Evolutionary conservation across 92 coral and sea anemone species (phyloP).

Genomic region (Actinernus sp.): DNA sequence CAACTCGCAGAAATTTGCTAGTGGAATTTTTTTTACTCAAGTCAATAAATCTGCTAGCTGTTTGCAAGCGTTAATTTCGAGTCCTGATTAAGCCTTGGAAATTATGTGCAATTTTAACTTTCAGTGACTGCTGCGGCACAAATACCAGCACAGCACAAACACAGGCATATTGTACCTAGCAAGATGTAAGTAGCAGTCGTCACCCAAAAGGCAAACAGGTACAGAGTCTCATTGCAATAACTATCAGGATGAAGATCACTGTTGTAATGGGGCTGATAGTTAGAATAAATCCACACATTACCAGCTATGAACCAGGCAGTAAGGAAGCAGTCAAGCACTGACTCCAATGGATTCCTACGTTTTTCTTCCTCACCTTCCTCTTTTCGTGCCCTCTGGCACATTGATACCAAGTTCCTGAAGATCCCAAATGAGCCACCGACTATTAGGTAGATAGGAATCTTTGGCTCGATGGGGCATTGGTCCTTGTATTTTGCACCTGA

Average conservation of each 20-base stretch:
- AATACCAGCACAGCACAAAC: constrained; percentile 85
- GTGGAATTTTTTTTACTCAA: too few relatives aligned
- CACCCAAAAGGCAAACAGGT: constrained; percentile 95
- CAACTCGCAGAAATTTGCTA: too few relatives aligned
- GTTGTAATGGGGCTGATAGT: constrained; percentile 49
- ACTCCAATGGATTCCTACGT: constrained; percentile 52
- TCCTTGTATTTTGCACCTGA: constrained; percentile 95
- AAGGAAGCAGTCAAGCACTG: constrained; percentile 87
- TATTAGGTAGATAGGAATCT: constrained; percentile 93
- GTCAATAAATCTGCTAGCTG: too few relatives aligned
- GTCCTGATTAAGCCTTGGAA: too few relatives aligned
- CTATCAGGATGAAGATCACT: not conserved
- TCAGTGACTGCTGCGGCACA: constrained; percentile 67
- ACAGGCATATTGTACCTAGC: constrained; percentile 72
- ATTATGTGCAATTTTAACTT: not conserved
- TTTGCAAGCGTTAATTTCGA: too few relatives aligned
- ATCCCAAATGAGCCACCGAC: constrained; percentile 93
- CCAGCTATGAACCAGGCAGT: constrained; percentile 96
- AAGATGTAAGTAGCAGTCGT: constrained; percentile 87
- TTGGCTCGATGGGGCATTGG: constrained; percentile 76
- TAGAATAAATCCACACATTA: constrained; percentile 93
- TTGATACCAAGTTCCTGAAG: constrained; percentile 76
- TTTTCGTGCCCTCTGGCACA: constrained; percentile 71
- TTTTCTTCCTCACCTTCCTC: constrained; percentile 31
- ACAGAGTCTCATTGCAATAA: constrained; percentile 89